A percentile compares a stretch with the other conserved stretches of the same genome.
Conservation (phyloP, 2,888 invertebrate genomes). For the Rugalucina vietnamica region DNA sequence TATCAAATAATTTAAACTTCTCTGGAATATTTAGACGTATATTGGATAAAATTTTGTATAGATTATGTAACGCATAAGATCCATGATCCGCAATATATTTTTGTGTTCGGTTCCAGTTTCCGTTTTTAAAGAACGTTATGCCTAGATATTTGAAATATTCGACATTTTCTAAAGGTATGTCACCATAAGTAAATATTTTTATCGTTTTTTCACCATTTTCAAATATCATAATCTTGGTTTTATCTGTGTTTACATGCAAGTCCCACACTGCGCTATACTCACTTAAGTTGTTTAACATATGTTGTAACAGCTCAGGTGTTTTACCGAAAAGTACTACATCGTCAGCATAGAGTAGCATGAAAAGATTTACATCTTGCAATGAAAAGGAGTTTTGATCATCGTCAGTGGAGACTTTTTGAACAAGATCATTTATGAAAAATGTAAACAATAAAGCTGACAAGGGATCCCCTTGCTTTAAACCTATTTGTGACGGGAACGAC, state of each 20-base stretch:
- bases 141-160: constrained; percentile 17
- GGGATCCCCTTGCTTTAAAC: constrained; percentile 1
- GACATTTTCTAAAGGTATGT: background rate
- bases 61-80: background rate
- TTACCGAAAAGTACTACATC: constrained; percentile 7
- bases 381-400: background rate
- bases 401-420: background rate
- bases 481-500: background rate
- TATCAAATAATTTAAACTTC: background rate
- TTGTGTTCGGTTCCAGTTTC: background rate
- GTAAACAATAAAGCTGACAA: background rate
- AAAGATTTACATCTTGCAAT: background rate
- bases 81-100: background rate
- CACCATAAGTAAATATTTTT: background rate
- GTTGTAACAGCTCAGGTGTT: background rate
- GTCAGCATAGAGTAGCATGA: constrained; percentile 7
- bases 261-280: background rate
- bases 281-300: background rate
- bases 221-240: constrained; percentile 18
- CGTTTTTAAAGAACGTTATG: background rate
- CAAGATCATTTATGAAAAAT: background rate
- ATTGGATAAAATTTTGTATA: background rate
- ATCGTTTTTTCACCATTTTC: background rate
- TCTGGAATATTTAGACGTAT: background rate
- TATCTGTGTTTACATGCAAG: background rate